phyloP scores from a whole-genome alignment of 1,140 invertebrate genomes.

The Ericerus pela region DNA sequence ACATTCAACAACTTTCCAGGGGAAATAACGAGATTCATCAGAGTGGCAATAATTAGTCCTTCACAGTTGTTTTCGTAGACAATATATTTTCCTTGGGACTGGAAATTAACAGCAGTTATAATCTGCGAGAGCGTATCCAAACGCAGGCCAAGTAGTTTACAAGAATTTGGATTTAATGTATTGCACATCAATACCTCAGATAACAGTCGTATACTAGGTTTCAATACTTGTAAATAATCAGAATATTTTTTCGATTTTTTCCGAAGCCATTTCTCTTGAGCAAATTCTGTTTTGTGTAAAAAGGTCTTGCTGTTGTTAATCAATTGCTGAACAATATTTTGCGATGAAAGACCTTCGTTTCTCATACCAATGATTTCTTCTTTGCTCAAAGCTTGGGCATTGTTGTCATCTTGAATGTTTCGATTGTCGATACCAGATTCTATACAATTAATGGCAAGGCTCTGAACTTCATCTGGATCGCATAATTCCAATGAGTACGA shows the following conservation, averaged over 20 bases:
- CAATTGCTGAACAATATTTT: constrained; percentile 69
- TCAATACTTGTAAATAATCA: constrained; percentile 55
- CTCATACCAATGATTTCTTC: constrained; percentile 65
- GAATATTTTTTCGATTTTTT: constrained; percentile 88
- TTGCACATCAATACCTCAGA: constrained; percentile 54
- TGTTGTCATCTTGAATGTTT: constrained; percentile 63
- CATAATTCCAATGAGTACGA: not conserved
- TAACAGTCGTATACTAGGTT: constrained; percentile 56
- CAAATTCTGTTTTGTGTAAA: constrained; percentile 72
- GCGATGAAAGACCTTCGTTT: constrained; percentile 53
- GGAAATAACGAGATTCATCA: constrained; percentile 54
- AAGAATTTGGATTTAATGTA: constrained; percentile 38
- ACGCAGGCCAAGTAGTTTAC: constrained; percentile 57
- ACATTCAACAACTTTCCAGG: constrained; percentile 52
- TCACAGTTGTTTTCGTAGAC: constrained; percentile 75
- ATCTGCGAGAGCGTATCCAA: constrained; percentile 78
- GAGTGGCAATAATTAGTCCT: constrained; percentile 64
- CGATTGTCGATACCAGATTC: constrained; percentile 59
- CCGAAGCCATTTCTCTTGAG: constrained; percentile 84
- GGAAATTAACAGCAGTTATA: constrained; percentile 62
- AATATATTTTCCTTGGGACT: constrained; percentile 57
- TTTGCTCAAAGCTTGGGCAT: constrained; percentile 69
- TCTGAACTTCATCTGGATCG: not conserved
- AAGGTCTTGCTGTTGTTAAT: constrained; percentile 82
- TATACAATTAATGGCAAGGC: not conserved